Evolutionary conservation across 2,888 invertebrate genomes (phyloP).

Genomic region (Pristionchus exspectatus): DNA sequence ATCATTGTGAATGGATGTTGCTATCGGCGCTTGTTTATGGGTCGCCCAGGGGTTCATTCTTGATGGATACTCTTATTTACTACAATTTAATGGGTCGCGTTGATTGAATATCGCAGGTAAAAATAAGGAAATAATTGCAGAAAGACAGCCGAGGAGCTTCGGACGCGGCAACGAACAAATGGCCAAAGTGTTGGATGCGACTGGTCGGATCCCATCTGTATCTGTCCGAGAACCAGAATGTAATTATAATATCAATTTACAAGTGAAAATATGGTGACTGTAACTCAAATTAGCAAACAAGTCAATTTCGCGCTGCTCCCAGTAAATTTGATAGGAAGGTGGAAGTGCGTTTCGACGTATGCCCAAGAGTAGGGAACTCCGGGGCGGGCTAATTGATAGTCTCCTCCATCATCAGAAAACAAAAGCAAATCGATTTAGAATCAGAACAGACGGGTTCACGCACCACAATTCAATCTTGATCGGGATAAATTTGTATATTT

Average conservation of each 20-base stretch:
- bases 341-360: not conserved
- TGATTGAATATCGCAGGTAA: not conserved
- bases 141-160: conserved; percentile 67
- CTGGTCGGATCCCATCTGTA: conserved; percentile 68
- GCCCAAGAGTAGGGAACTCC: too few relatives aligned
- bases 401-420: too few relatives aligned
- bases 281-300: not conserved
- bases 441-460: too few relatives aligned
- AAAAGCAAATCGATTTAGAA: too few relatives aligned
- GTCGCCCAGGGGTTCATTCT: not conserved
- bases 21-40: not conserved
- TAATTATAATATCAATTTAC: conserved; percentile 53
- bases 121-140: conserved; percentile 50
- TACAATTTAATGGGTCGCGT: too few relatives aligned
- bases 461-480: too few relatives aligned
- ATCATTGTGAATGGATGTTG: not conserved
- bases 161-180: conserved; percentile 67
- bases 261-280: not conserved
- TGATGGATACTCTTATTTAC: too few relatives aligned
- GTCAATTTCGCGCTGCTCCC: not conserved
- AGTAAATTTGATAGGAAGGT: not conserved
- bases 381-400: not conserved
- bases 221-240: conserved; percentile 71
- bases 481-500: too few relatives aligned
- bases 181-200: conserved; percentile 75